Evolutionary conservation across 2,888 invertebrate genomes (phyloP), one percentile per base, ranked within the genome.

Genomic region (Stictocephala bisonia): DNA sequence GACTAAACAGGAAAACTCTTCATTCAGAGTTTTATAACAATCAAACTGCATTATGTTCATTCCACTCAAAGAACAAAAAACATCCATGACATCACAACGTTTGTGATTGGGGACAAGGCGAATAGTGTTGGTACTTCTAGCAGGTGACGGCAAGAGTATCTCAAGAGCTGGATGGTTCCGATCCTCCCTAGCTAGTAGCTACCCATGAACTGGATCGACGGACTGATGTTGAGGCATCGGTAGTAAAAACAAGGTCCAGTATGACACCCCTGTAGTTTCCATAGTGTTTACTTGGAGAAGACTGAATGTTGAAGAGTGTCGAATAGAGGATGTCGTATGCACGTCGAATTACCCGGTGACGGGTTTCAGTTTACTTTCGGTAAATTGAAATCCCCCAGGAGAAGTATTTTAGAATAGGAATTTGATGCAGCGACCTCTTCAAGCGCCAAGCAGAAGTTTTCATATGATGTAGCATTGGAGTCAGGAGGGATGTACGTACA

Each of bases 361-460:
- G 29, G 18, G 3, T 1, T 13, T 40, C 41, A 64, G 22, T 22
- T 7, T 2, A 64, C 41, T 24, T 64, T 3, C 1, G 64, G 41
- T 26, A 64, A 64, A n/a, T 64, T 64, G 22, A 64, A 64, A 40
- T 40, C 64, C 3, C 64, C 64, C 1, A 41, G 9, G 24, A 64
- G 6, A n/a, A 44, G 1, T 4, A 64, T 40, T 22, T 41, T 26
- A 1, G 41, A 4, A 20, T 9, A 40, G n/a, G 41, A 44, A 15
- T 64, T 6, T 3, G 20, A 22, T 22, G 64, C 24, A n/a, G n/a
- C n/a, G 3, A 13, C 64, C 26, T 40, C 64, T 20, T 64, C 64
- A 15, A 40, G 1, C 4, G 18, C 44, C 22, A 24, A 4, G 20
- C 22, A 41, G n/a, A 41, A 64, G 22, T 24, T 20, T 22, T 40